Evolutionary conservation across 2,888 invertebrate genomes (phyloP), one percentile per base, ranked within the genome.

Genomic region (Nomada fabriciana): DNA sequence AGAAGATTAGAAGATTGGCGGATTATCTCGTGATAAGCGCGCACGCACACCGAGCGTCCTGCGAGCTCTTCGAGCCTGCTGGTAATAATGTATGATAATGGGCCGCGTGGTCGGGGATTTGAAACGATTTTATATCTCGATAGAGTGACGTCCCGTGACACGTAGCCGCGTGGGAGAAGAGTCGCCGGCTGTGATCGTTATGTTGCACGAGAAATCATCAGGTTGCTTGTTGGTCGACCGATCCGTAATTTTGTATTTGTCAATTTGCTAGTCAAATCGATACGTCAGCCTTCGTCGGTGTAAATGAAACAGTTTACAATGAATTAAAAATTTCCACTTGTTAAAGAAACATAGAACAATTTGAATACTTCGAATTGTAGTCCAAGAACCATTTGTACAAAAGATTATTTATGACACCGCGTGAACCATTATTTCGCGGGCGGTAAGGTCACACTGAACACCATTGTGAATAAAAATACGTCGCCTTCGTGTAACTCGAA

Each of bases 1-100:
- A 69, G 69, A 72, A 57, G 84, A 86, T 86, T 86, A 86, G 86
- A 86, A 86, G 81, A 86, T 86, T 86, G 82, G 63, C 25, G 76
- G 84, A 79, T 86, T 82, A 86, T 79, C 74, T 65, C 67, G 79
- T 86, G 82, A 84, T 83, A 78, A 80, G 71, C 67, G 72, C 68
- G 72, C 65, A 76, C 76, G 82, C 79, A 76, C 68, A 81, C 76
- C 71, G 68, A 67, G 43, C 42, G 59, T 74, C 36, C 67, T 71
- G 68, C 64, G 72, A 59, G 68, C 82, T 67, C 76, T 76, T 69
- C 59, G 73, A 71, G 60, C 53, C 65, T 36, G 29, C 36, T 18
- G 59, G 65, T 52, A 64, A 79, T 74, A 64, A 79, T 64, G 42
- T 52, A 74, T 43, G 70, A 74, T 74, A 74, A 82, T 82, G 80